phyloP scores from a whole-genome alignment of 2,888 invertebrate genomes.

The Ennomos quercinarius region DNA sequence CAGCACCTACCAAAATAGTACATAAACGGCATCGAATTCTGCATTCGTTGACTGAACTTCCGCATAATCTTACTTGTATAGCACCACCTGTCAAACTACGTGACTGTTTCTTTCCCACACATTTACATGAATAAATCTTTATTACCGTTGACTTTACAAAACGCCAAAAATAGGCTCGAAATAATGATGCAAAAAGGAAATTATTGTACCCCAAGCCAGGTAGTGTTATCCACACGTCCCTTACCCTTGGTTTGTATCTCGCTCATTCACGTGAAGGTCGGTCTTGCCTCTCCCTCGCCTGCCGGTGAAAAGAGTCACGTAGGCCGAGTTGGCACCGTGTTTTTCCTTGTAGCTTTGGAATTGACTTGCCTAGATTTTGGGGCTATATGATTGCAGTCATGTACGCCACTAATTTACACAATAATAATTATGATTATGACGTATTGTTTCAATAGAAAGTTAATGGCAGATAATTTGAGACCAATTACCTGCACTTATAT shows the following conservation, averaged over 20 bases:
- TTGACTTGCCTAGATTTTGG: slow-evolving; percentile 8
- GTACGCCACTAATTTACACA: slow-evolving; percentile 5
- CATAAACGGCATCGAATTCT: no score
- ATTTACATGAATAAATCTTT: slow-evolving; percentile 17
- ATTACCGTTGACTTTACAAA: slow-evolving; percentile 11
- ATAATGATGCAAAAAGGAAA: slow-evolving; percentile 26
- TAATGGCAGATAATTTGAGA: no score
- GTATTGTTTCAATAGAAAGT: no score
- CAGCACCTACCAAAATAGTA: no score
- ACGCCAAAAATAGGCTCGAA: slow-evolving; percentile 20
- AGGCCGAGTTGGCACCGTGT: slow-evolving; percentile 43
- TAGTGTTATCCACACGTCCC: slow-evolving; percentile 16
- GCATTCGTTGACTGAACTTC: no score
- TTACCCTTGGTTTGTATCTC: slow-evolving; percentile 6
- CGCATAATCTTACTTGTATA: no score
- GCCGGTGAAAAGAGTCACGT: slow-evolving; percentile 48
- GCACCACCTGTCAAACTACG: slow-evolving; percentile 1
- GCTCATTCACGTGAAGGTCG: slow-evolving; percentile 4
- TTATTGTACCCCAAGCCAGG: slow-evolving; percentile 23
- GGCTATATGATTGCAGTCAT: slow-evolving; percentile 10
- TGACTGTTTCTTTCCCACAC: slow-evolving; percentile 15
- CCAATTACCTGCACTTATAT: no score
- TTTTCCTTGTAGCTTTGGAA: slow-evolving; percentile 25
- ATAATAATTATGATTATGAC: no score
- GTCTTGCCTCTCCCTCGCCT: slow-evolving; percentile 36